Evolutionary conservation across 53 echinoderm and acorn worm species (phyloP).

Genomic region (Holothuria leucospilota): DNA sequence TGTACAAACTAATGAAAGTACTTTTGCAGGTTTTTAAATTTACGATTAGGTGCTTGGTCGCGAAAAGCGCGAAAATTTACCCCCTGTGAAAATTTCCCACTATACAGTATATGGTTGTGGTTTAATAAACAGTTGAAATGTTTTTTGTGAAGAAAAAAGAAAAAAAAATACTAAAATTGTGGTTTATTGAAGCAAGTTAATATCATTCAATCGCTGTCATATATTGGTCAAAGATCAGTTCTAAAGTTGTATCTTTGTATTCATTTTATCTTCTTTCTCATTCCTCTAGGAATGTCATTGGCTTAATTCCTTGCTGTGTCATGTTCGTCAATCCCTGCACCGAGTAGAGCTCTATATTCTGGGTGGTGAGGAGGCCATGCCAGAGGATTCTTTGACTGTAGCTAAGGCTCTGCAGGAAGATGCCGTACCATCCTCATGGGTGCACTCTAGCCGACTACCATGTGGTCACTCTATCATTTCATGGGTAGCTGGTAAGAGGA

Average conservation of each 20-base stretch:
- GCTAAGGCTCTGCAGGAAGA: conserved; percentile 84
- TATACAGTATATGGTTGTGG: too few species aligned
- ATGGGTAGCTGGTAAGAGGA: conserved; percentile 77
- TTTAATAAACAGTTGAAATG: too few species aligned
- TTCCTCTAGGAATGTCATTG: conserved; percentile 88
- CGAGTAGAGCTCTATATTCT: conserved; percentile 75
- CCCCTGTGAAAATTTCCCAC: too few species aligned
- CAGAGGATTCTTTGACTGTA: conserved; percentile 54
- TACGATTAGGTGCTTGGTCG: too few species aligned
- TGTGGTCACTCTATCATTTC: conserved; percentile 85
- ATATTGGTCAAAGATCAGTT: too few species aligned
- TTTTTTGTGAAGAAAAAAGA: too few species aligned
- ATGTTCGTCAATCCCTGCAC: conserved; percentile 85
- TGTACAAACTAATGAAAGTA: too few species aligned
- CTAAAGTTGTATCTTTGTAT: not conserved
- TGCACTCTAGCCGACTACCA: conserved; percentile 87
- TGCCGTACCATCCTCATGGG: conserved; percentile 85
- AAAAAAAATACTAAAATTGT: too few species aligned
- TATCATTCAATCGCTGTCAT: not conserved
- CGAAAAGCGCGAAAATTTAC: too few species aligned
- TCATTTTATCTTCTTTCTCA: conserved; percentile 14
- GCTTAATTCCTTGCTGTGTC: conserved; percentile 90
- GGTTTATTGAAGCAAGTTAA: not conserved
- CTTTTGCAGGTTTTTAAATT: too few species aligned
- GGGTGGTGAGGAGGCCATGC: conserved; percentile 86